Percentiles rank a stretch among this genome's conserved stretches.
These are phyloP conservation scores for Paramacrobiotus metropolitanus DNA, from an alignment of 1,140 invertebrate genomes.

Conservation along the genomic window DNA sequence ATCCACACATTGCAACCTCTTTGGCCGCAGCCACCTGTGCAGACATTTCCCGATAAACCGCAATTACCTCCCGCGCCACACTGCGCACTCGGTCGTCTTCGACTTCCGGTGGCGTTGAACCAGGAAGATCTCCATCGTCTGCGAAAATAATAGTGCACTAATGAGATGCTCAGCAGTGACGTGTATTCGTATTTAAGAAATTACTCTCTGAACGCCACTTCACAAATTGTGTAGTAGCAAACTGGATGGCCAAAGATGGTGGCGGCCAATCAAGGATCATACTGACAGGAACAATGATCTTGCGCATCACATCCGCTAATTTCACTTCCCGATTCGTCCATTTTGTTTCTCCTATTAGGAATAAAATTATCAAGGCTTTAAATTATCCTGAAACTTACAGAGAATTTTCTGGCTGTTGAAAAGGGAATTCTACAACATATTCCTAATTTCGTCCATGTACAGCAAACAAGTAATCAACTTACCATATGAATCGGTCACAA, in stretches of 20 bases:
- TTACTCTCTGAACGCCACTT: neutral
- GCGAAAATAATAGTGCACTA: too few species aligned
- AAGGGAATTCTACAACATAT: too few species aligned
- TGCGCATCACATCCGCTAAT: constrained; percentile 25
- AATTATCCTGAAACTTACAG: too few species aligned
- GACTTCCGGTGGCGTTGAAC: neutral
- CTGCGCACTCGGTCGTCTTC: neutral
- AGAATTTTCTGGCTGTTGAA: too few species aligned
- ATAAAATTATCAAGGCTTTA: too few species aligned
- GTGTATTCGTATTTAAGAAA: too few species aligned
- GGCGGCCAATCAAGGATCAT: constrained; percentile 26
- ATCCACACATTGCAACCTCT: too few species aligned
- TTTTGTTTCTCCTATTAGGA: constrained; percentile 16
- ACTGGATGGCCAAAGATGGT: constrained; percentile 26
- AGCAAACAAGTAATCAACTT: too few species aligned
- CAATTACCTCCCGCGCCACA: neutral
- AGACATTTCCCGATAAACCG: too few species aligned
- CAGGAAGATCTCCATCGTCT: neutral
- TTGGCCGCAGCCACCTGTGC: too few species aligned
- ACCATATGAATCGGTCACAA: constrained; percentile 25
- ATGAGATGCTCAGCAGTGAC: too few species aligned
- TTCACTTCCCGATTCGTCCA: constrained; percentile 30
- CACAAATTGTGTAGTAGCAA: constrained; percentile 24
- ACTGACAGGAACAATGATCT: constrained; percentile 25
- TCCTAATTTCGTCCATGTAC: too few species aligned